Base-by-base conservation (phyloP, 2,113 vertebrate species). In the Catharus minimus region DNA sequence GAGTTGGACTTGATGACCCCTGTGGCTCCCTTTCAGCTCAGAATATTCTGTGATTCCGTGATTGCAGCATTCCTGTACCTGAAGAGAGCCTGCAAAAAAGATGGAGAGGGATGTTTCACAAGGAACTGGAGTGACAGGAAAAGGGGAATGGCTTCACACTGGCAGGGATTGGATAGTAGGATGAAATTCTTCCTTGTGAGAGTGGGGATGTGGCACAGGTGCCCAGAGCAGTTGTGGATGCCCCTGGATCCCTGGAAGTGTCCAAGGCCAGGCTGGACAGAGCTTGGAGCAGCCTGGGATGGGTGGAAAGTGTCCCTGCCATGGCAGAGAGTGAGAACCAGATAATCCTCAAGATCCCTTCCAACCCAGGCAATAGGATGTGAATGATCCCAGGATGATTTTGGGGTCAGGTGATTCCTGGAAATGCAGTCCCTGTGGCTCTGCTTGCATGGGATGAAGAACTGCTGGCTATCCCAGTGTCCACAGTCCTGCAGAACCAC, bases 201-300 rank as follows among this genome's bases (percentile, higher is more conserved):
- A 6, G 20, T 26, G 24, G 4, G 0, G 0, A 39, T 28, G 20
- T 66, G 28, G 38, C 38, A 73, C 50, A 66, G 38, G 7, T 60
- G 28, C 9, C n/a, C 46, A 67, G 47, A 27, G 33, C 0, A 60
- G 13, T 47, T 75, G 33, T 47, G 46, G 46, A 20, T 81, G 46
- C 11, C 17, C 24, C 38, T 65, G 36, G 43, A 60, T 39, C 20
- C 39, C 68, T 88, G 53, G 28, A 0, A 67, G 11, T 47, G 24
- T 0, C 17, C 39, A 32, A 61, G 47, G 33, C 21, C 61, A 22
- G 46, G 8, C 0, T 67, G 13, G 39, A 46, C 0, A 0, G 10
- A 7, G 13, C 3, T 53, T 13, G 28, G 24, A 36, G 33, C 24
- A 32, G 0, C 7, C 21, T 55, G 62, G 41, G 7, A 1, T 0